Evolutionary conservation across 1,140 invertebrate genomes (phyloP).

Genomic region (Yoshiicerus persimilis): DNA sequence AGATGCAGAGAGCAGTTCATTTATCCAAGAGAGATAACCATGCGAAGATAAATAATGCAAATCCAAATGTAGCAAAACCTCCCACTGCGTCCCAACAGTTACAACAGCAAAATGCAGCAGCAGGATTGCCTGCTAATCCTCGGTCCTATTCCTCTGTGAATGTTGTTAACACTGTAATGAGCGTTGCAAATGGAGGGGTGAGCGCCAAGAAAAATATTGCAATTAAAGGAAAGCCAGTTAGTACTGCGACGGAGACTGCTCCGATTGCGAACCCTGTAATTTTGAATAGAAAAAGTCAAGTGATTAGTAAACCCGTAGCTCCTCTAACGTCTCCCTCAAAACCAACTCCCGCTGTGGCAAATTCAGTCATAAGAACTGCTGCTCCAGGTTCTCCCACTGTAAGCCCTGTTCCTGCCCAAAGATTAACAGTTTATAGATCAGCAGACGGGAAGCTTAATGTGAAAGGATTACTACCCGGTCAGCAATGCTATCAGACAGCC

Average conservation of each 20-base stretch:
- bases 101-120: constrained; percentile 52
- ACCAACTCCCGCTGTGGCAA: constrained; percentile 26
- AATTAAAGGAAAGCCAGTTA: neutral
- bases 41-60: constrained; percentile 31
- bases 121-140: constrained; percentile 37
- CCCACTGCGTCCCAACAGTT: constrained; percentile 63
- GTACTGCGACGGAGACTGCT: neutral
- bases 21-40: constrained; percentile 73
- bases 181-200: neutral
- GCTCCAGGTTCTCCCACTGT: neutral
- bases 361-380: neutral
- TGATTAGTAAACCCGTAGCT: neutral
- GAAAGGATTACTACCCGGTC: constrained; percentile 85
- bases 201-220: neutral
- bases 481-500: constrained; percentile 87
- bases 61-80: constrained; percentile 63
- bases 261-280: neutral
- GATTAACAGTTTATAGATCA: constrained; percentile 85
- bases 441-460: constrained; percentile 90
- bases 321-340: neutral
- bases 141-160: constrained; percentile 11
- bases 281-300: constrained; percentile 20
- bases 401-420: constrained; percentile 58
- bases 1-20: constrained; percentile 80
- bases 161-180: neutral